Conservation (phyloP, 35 echinoderm and acorn worm species). For the Heliocidaris erythrogramma region DNA sequence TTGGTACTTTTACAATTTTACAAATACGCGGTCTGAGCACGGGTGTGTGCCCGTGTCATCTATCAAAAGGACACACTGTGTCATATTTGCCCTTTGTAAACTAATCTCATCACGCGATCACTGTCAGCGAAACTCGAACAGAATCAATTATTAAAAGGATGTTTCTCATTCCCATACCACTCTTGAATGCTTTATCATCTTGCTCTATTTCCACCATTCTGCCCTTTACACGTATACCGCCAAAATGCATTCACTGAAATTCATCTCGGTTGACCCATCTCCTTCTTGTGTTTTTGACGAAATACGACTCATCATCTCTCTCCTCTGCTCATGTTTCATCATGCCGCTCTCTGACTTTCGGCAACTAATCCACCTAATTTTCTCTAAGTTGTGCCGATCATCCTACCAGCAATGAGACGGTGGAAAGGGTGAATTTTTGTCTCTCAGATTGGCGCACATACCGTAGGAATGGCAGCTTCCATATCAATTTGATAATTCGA, state of each 20-base stretch:
- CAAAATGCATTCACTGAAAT: neutral
- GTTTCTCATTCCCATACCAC: neutral
- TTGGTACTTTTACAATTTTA: too few species aligned
- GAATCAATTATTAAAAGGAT: neutral
- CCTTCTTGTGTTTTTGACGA: neutral
- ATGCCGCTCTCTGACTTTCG: neutral
- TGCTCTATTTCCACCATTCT: neutral
- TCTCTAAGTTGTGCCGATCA: neutral
- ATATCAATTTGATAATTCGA: neutral
- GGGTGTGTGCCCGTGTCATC: too few species aligned
- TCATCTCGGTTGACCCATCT: neutral
- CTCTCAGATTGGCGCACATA: neutral
- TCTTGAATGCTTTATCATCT: neutral
- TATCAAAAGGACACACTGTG: neutral
- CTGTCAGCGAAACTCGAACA: neutral
- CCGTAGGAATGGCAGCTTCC: neutral
- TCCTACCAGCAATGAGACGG: neutral
- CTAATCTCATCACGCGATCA: neutral
- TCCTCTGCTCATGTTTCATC: neutral
- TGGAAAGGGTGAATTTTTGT: neutral
- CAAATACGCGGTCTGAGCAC: too few species aligned
- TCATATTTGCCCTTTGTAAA: neutral
- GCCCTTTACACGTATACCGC: too few species aligned
- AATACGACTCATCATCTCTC: neutral
- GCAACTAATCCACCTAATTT: conserved; percentile 2